Conservation (phyloP, 2,888 invertebrate genomes). For the Creontiades dilutus region DNA sequence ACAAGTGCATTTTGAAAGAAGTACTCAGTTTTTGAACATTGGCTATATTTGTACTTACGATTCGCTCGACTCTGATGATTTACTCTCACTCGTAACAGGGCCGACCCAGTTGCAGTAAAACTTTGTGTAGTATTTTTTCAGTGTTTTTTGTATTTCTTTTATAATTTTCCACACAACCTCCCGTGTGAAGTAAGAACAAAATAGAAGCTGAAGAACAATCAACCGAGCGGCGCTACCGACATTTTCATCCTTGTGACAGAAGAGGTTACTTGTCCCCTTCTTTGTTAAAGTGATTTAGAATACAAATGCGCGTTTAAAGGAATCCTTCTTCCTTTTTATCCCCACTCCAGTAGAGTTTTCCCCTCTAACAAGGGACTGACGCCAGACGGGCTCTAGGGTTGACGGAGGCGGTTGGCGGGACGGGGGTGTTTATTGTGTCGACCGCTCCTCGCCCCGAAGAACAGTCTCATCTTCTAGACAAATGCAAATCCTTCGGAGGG, state of each 20-base stretch:
- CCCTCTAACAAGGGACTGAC: slow-evolving; percentile 14
- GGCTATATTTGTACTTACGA: too few relatives aligned
- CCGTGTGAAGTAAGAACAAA: not conserved
- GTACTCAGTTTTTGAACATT: too few relatives aligned
- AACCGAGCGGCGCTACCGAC: not conserved
- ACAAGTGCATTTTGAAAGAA: too few relatives aligned
- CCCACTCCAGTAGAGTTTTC: not conserved
- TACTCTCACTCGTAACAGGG: too few relatives aligned
- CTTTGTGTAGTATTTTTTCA: too few relatives aligned
- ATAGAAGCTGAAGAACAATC: not conserved
- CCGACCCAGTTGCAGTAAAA: too few relatives aligned
- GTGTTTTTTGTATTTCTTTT: too few relatives aligned
- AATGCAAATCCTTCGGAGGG: slow-evolving; percentile 14
- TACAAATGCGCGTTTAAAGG: slow-evolving; percentile 22
- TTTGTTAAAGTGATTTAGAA: not conserved
- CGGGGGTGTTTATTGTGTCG: slow-evolving; percentile 10
- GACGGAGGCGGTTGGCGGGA: not conserved
- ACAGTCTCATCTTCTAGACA: slow-evolving; percentile 36
- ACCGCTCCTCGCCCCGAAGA: slow-evolving; percentile 12
- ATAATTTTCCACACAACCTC: too few relatives aligned
- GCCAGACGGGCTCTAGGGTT: not conserved
- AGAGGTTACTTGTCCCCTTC: not conserved
- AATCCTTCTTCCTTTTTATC: slow-evolving; percentile 2
- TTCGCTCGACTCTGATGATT: too few relatives aligned
- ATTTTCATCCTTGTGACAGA: not conserved